Base-by-base conservation (phyloP, 2,797 vertebrate species). In the Eospalax fontanierii region DNA sequence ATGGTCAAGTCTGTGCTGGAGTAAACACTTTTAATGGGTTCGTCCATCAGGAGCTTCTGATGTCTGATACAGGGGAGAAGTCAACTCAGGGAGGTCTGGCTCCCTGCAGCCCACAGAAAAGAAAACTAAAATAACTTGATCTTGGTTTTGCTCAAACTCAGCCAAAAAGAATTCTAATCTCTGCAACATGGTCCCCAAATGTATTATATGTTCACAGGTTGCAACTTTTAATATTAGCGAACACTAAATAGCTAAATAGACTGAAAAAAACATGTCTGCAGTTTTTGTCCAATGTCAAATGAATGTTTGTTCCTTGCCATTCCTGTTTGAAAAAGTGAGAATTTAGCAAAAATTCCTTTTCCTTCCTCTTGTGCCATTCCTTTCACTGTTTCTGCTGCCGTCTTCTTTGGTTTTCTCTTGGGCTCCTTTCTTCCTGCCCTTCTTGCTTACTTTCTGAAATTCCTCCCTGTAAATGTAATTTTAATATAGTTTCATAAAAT, bases 1-100 rank as follows among this genome's bases (percentile, higher is more conserved):
- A 76, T 87, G 86, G 95, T 96, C 85, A 84, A 90, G 87, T 95
- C n/a, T 16, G 57, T 92, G 61, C 78, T 35, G 71, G 71, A 0
- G 0, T 70, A 80, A 93, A 94, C 68, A 78, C 38, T 96, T 85
- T 35, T n/a, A 46, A 94, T 35, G 40, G 85, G 78, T 22, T 33
- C 65, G 12, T 46, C 91, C 81, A 74, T 11, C 3, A 30, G 90
- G 50, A 35, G 19, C 71, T 90, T 75, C 90, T 73, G 50, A 66
- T 59, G 43, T 93, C 26, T 50, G 87, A 46, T 63, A 38, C 18
- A 63, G 46, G 46, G n/a, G 61, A 88, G 74, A 91, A 82, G 43
- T 82, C 79, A 22, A 78, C n/a, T 46, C 73, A 84, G 68, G n/a
- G 16, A 82, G 59, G 18, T 57, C 89, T 68, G 71, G 2, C 30